These are phyloP conservation scores for Caenorhabditis sp. DNA, from an alignment of 2,888 invertebrate species.

Conservation along the genomic window DNA sequence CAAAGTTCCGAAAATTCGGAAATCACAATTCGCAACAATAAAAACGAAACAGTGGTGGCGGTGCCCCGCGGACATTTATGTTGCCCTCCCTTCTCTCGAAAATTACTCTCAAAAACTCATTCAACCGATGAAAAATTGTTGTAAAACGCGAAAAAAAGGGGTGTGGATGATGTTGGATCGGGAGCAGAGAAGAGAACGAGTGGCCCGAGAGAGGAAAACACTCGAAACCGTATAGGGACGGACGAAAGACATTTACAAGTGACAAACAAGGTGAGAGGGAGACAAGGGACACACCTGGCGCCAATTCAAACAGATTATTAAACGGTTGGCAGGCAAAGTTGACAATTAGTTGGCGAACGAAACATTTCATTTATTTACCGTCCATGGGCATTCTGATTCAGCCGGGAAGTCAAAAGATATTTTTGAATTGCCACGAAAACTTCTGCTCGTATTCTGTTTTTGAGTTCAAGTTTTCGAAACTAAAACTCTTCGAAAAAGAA, in stretches of 20 bases:
- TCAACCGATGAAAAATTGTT: background rate
- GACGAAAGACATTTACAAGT: slow-evolving; percentile 11
- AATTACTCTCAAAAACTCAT: slow-evolving; percentile 11
- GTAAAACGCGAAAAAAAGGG: slow-evolving; percentile 17
- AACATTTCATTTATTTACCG: no score
- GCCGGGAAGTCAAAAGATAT: no score
- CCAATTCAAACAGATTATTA: slow-evolving; percentile 19
- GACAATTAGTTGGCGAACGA: no score
- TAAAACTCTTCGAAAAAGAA: background rate
- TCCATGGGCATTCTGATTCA: no score
- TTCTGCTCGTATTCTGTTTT: no score
- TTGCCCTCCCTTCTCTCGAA: no score
- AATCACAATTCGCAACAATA: background rate
- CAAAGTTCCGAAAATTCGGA: background rate
- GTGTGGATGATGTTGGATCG: slow-evolving; percentile 7
- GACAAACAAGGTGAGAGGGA: slow-evolving; percentile 34
- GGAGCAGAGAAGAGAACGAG: background rate
- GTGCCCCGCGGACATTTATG: background rate
- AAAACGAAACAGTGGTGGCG: background rate
- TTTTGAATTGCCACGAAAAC: no score
- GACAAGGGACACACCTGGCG: slow-evolving; percentile 15
- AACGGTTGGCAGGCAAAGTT: no score
- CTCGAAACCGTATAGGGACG: slow-evolving; percentile 12
- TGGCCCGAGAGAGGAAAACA: slow-evolving; percentile 1
- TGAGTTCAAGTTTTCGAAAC: no score